These are phyloP conservation scores for Salarias fasciatus DNA, from an alignment of 2,797 vertebrate species.

Conservation along the genomic window DNA sequence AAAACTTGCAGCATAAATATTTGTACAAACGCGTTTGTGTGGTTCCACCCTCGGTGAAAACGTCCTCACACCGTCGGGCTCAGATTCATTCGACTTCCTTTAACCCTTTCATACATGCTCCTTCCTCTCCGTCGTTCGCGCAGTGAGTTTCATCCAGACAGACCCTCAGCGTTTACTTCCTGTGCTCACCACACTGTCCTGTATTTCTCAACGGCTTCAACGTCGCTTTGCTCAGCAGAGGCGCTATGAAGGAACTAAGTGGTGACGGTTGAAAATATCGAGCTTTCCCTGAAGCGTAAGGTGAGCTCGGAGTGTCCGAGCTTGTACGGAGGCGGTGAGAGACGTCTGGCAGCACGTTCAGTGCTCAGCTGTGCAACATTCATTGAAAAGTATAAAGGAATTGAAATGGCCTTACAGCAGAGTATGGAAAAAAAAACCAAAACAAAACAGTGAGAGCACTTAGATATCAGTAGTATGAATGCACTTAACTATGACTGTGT, in stretches of 20 bases:
- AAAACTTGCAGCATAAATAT: conserved; percentile 37
- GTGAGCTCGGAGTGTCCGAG: too few relatives aligned
- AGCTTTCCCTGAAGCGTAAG: conserved; percentile 51
- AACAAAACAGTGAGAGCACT: conserved; percentile 58
- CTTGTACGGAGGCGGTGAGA: conserved; percentile 24
- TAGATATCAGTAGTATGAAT: conserved; percentile 54
- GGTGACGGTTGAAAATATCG: conserved; percentile 14
- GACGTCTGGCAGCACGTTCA: conserved; percentile 51
- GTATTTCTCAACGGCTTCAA: background rate
- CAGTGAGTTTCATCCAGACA: too few relatives aligned
- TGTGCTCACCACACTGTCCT: background rate
- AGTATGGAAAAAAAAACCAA: conserved; percentile 38
- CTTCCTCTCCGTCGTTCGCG: background rate
- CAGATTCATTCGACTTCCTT: conserved; percentile 10
- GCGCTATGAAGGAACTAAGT: conserved; percentile 17
- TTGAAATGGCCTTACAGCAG: conserved; percentile 24
- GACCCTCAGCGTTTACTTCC: too few relatives aligned
- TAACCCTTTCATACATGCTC: conserved; percentile 4
- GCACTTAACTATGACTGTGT: conserved; percentile 50
- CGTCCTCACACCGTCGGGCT: conserved; percentile 22
- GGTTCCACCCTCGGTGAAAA: conserved; percentile 13
- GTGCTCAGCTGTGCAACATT: conserved; percentile 58
- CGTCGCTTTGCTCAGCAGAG: conserved; percentile 28
- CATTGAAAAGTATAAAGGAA: conserved; percentile 37
- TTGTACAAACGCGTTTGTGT: conserved; percentile 2